Conservation (phyloP, 2,113 vertebrate species). For the Proteles cristata region DNA sequence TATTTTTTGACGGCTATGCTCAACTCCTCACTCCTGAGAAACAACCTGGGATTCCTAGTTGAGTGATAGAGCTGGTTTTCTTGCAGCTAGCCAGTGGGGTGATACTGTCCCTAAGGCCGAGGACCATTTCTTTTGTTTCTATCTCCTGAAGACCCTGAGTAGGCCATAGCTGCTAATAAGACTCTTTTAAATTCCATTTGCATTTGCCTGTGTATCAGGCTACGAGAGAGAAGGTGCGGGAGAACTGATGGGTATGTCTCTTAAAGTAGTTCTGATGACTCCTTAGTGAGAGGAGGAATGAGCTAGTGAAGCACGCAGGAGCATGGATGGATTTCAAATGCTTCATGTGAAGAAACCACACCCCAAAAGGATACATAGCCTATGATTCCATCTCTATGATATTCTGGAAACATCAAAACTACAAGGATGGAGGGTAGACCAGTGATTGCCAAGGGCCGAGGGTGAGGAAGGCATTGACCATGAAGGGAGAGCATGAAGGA, state of each 20-base stretch:
- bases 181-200: background rate
- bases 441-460: background rate
- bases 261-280: background rate
- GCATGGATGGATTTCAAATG: no score
- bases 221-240: background rate
- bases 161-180: background rate
- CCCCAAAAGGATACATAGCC: background rate
- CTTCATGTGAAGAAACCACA: background rate
- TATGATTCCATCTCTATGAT: background rate
- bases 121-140: background rate
- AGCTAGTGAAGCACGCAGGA: fast-evolving
- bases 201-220: background rate
- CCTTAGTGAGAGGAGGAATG: background rate
- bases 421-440: background rate
- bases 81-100: background rate
- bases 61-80: no score
- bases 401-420: background rate
- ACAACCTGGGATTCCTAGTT: no score
- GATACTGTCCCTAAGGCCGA: background rate
- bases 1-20: background rate
- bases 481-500: background rate
- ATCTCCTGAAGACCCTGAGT: background rate
- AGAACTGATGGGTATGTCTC: background rate
- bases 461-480: background rate
- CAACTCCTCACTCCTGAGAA: background rate